These are phyloP conservation scores for Hippoglossus stenolepis DNA, from an alignment of 2,113 vertebrate genomes.

Conservation along the genomic window DNA sequence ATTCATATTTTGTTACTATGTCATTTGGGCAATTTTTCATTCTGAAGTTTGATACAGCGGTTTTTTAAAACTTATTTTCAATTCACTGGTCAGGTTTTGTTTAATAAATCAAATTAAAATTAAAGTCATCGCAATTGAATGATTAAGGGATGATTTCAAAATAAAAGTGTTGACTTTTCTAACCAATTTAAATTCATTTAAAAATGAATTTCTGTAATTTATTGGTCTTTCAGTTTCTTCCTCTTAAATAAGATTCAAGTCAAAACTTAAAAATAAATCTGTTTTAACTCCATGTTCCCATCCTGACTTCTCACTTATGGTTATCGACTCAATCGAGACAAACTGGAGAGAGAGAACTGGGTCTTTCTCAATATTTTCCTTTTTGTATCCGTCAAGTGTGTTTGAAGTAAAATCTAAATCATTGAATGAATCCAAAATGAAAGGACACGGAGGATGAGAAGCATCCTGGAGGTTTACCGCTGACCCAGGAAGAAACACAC, in stretches of 20 bases:
- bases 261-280: background rate
- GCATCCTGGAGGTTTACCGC: background rate
- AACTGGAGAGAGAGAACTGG: background rate
- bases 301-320: background rate
- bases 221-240: too few species aligned
- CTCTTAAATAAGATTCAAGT: background rate
- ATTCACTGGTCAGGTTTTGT: too few species aligned
- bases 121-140: too few species aligned
- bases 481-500: background rate
- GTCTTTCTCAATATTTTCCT: background rate
- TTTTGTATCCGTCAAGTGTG: background rate
- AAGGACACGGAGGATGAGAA: slow-evolving; percentile 7
- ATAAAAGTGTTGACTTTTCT: too few species aligned
- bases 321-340: background rate
- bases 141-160: too few species aligned
- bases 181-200: too few species aligned
- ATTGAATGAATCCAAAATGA: slow-evolving; percentile 15
- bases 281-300: slow-evolving; percentile 1
- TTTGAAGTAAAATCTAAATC: slow-evolving; percentile 8
- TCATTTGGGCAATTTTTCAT: too few species aligned
- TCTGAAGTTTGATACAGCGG: too few species aligned
- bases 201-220: too few species aligned
- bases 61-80: too few species aligned
- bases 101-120: too few species aligned
- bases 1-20: too few species aligned